phyloP scores from a whole-genome alignment of 2,797 vertebrate genomes.

The Tamandua tetradactyla region DNA sequence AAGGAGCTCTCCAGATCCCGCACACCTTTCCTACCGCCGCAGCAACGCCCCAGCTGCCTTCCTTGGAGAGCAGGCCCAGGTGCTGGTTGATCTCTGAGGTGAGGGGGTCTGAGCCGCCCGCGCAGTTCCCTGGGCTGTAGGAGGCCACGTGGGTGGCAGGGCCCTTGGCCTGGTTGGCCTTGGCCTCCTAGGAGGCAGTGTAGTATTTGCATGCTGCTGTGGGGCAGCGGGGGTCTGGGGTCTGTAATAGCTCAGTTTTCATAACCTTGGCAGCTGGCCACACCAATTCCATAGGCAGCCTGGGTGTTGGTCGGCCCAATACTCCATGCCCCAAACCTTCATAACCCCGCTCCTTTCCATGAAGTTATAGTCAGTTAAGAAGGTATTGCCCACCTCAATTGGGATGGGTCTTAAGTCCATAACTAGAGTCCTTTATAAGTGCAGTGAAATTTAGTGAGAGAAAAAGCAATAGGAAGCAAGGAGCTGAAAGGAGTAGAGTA shows the following conservation, averaged over 20 bases:
- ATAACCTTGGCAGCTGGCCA: conserved; percentile 85
- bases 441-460: no score
- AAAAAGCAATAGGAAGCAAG: no score
- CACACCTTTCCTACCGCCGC: conserved; percentile 73
- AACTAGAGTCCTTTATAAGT: no score
- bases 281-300: conserved; percentile 78
- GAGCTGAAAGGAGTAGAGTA: no score
- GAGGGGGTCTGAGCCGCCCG: conserved; percentile 84
- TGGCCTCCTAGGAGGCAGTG: conserved; percentile 82
- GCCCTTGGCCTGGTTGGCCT: conserved; percentile 60
- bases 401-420: no score
- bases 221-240: conserved; percentile 70
- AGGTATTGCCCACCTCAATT: no score
- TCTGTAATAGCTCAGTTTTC: conserved; percentile 84
- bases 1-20: conserved; percentile 85
- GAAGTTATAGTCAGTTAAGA: no score
- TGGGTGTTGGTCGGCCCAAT: no score
- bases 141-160: conserved; percentile 72
- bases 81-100: conserved; percentile 88
- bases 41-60: conserved; percentile 79
- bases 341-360: no score
- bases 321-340: no score
- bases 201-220: conserved; percentile 80
- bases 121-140: conserved; percentile 69
- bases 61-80: conserved; percentile 85